Evolutionary conservation across 2,888 invertebrate species (phyloP), one percentile per base, ranked within the genome.

Genomic region (Hesperia comma): DNA sequence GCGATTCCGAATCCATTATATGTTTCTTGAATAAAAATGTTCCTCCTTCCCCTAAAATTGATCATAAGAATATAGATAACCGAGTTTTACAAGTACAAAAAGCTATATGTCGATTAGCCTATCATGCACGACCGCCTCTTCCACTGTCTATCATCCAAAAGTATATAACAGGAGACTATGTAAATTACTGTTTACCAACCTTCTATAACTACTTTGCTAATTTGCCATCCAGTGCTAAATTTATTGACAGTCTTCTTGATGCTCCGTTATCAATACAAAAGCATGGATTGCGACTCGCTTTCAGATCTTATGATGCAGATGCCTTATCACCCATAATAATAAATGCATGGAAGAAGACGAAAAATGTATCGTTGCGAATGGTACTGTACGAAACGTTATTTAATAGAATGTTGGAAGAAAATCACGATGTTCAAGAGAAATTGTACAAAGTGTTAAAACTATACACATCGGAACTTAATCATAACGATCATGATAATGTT

Each of bases 161-260:
- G 67, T 87, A 83, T 68, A 69, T 86, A 14, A 80, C 75, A 69
- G 86, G 85, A 17, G 87, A 87, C 63, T 87, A 86, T 61, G 75
- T 85, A 0, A 77, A 71, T 21, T 79, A 67, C 60, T 82, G 84
- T 70, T 61, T 83, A n/a, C 82, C 86, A 0, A 72, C 85, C 64
- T 82, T 87, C 51, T 70, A 79, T 67, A 75, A 76, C 14, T 86
- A 82, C 62, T 71, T 78, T 33, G 76, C 76, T 15, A 79, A 81
- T 55, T 72, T 87, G 37, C 81, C 85, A 6, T 68, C 73, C 8
- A 72, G 76, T 2, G 66, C 78, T 8, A 67, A 76, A 41, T 87
- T 87, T 53, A 75, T 87, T 2, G 74, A 78, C 66, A 67, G 75
- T 10, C 60, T 83, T 46, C 68, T 87, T 60, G 70, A 86, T 40